A percentile compares a stretch with the other conserved stretches of the same genome.
phyloP scores from a whole-genome alignment of 2,797 vertebrate genomes.

The Semotilus atromaculatus region DNA sequence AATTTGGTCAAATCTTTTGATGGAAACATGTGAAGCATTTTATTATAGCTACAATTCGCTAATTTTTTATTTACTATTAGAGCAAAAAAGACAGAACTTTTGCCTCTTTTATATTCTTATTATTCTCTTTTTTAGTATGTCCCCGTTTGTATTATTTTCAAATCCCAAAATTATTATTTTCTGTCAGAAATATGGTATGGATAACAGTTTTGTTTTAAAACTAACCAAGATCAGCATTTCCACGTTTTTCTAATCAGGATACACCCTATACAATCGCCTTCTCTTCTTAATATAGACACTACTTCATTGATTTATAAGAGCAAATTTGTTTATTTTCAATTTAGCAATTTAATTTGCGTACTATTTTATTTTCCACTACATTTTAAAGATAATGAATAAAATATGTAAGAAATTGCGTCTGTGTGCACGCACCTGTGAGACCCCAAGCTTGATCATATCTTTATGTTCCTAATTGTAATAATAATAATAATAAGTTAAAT shows the following conservation, averaged over 20 bases:
- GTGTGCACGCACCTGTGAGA: background rate
- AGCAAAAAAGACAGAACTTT: slow-evolving; percentile 8
- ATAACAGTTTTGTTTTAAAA: background rate
- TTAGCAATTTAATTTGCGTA: background rate
- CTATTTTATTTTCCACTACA: background rate
- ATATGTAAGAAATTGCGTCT: background rate
- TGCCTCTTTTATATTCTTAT: background rate
- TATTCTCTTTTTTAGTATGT: background rate
- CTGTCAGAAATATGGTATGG: background rate
- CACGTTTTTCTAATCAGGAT: background rate
- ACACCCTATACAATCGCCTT: background rate
- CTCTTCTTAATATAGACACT: background rate
- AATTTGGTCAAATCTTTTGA: background rate
- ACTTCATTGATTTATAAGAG: background rate
- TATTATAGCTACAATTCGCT: background rate
- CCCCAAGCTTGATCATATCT: background rate
- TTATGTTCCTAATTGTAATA: background rate
- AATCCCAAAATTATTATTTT: background rate
- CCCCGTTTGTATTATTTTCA: background rate
- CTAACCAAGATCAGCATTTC: background rate
- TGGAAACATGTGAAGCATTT: background rate
- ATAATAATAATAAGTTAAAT: background rate
- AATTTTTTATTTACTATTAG: background rate
- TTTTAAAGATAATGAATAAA: background rate
- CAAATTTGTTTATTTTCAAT: background rate